Conservation (phyloP, 1,140 invertebrate species). For the Meloidogyne exigua region DNA sequence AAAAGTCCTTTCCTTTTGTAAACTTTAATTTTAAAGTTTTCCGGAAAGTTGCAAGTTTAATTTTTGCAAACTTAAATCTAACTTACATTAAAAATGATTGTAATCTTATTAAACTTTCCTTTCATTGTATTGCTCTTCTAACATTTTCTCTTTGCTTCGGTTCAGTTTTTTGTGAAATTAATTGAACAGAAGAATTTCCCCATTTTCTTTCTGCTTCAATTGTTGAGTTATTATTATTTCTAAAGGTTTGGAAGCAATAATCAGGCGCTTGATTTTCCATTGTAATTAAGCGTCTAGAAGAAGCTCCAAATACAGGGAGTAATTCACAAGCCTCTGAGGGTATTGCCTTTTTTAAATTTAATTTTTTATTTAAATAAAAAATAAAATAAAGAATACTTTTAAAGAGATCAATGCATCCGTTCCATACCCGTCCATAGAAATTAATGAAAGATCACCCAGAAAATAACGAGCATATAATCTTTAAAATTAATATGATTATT, state of each 20-base stretch:
- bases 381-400: slow-evolving; percentile 72
- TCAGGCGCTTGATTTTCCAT: slow-evolving; percentile 55
- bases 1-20: too few relatives aligned
- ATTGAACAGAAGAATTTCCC: neutral
- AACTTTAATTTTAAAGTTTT: too few relatives aligned
- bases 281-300: slow-evolving; percentile 55
- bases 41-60: too few relatives aligned
- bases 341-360: slow-evolving; percentile 46
- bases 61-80: too few relatives aligned
- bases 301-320: slow-evolving; percentile 56
- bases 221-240: neutral
- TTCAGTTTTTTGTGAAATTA: neutral
- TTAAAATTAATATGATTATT: neutral
- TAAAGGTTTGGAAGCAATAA: slow-evolving; percentile 43
- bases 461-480: slow-evolving; percentile 93
- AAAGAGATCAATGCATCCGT: slow-evolving; percentile 94
- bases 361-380: neutral
- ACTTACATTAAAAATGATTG: too few relatives aligned
- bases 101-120: neutral
- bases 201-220: neutral
- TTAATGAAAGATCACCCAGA: slow-evolving; percentile 86
- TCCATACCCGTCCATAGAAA: slow-evolving; percentile 90
- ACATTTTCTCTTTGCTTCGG: neutral
- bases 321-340: slow-evolving; percentile 58
- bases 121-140: neutral